phyloP scores from a whole-genome alignment of 2,797 vertebrate genomes.

The Tenualosa thibaudeaui region DNA sequence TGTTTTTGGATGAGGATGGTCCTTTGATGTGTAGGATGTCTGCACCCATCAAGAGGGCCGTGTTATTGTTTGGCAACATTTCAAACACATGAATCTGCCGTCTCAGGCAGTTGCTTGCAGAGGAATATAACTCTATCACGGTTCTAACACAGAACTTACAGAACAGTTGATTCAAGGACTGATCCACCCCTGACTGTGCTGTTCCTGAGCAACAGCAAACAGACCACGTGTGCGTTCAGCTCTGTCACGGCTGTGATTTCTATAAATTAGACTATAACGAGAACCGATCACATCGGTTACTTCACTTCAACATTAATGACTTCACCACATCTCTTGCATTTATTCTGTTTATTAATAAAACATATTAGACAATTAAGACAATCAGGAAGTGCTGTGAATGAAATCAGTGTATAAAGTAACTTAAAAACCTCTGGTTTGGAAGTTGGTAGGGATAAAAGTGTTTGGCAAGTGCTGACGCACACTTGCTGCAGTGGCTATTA shows the following conservation, averaged over 20 bases:
- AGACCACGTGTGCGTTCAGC: background rate
- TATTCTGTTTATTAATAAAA: background rate
- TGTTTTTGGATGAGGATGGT: slow-evolving; percentile 14
- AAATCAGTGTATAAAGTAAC: background rate
- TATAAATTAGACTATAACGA: background rate
- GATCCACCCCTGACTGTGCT: background rate
- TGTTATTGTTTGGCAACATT: background rate
- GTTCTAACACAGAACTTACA: background rate
- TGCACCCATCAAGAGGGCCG: slow-evolving; percentile 33
- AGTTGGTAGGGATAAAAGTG: background rate
- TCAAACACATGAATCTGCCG: background rate
- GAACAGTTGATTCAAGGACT: background rate
- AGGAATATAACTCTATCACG: background rate
- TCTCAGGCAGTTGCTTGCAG: background rate
- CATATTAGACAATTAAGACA: background rate
- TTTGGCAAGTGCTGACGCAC: background rate
- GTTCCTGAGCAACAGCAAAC: background rate
- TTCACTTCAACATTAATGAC: background rate
- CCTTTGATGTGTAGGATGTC: slow-evolving; percentile 35
- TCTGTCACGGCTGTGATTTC: background rate
- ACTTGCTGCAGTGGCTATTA: background rate
- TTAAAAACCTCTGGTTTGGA: background rate
- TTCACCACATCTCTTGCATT: background rate
- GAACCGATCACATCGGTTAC: background rate
- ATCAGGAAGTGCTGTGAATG: background rate